Evolutionary conservation across 2,113 vertebrate species (phyloP).

Genomic region (Pardalotus punctatus): DNA sequence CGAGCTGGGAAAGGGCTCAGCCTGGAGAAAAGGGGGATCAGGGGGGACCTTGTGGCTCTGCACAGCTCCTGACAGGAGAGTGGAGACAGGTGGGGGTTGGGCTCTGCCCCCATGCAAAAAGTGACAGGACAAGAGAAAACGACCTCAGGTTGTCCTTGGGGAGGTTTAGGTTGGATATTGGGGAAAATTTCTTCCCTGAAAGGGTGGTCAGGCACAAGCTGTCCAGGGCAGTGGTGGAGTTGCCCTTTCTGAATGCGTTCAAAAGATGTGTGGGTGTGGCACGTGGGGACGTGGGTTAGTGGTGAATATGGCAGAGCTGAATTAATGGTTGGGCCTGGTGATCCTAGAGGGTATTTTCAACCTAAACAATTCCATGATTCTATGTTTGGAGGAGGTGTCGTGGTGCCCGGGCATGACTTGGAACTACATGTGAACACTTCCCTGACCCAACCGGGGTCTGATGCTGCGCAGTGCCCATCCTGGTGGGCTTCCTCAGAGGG

Average conservation of each 20-base stretch:
- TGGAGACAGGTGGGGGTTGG: accelerated
- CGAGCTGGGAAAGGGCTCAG: neutral
- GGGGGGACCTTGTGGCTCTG: neutral
- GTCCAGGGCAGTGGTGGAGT: neutral
- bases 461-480: neutral
- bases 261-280: neutral
- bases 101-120: neutral
- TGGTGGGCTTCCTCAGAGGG: neutral
- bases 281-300: neutral
- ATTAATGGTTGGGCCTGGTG: neutral
- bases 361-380: neutral
- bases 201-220: neutral
- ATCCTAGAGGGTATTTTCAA: neutral
- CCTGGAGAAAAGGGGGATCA: neutral
- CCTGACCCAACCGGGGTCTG: accelerated
- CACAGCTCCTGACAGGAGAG: neutral
- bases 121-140: neutral
- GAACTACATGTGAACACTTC: neutral
- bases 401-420: neutral
- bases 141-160: neutral
- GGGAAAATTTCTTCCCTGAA: neutral
- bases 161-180: neutral
- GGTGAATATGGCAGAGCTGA: neutral
- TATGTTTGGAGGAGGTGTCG: neutral
- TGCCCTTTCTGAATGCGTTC: neutral